Percentiles rank a stretch among this genome's conserved stretches.
Evolutionary conservation across 2,888 invertebrate genomes (phyloP).

Genomic region (Melipona bicolor): DNA sequence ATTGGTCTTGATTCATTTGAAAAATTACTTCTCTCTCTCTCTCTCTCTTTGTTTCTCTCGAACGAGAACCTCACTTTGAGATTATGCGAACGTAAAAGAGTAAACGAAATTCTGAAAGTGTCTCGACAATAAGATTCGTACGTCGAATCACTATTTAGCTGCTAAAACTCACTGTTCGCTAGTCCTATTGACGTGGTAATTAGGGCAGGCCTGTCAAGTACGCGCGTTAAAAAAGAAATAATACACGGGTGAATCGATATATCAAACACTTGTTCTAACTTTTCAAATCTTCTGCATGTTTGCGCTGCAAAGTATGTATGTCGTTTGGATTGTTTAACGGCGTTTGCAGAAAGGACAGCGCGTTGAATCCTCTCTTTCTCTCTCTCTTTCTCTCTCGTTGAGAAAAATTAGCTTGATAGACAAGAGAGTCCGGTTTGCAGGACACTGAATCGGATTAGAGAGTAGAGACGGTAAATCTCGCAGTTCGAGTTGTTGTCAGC

Average conservation of each 20-base stretch:
- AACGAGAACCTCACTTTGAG: background rate
- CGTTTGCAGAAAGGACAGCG: background rate
- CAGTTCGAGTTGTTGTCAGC: conserved; percentile 8
- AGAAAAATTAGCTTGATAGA: background rate
- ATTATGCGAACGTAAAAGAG: background rate
- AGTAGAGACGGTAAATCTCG: background rate
- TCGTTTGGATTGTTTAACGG: background rate
- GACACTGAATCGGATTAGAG: background rate
- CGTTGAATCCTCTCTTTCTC: background rate
- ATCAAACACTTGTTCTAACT: conserved; percentile 24
- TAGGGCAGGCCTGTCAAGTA: background rate
- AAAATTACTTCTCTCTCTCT: background rate
- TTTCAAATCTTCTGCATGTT: conserved; percentile 20
- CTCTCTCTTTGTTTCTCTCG: background rate
- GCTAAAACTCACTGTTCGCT: background rate
- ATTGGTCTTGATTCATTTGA: background rate
- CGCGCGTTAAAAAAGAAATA: background rate
- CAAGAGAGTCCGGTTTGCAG: no score
- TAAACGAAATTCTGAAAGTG: background rate
- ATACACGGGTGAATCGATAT: background rate
- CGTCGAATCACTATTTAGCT: background rate
- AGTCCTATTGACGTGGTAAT: background rate
- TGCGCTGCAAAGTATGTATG: background rate
- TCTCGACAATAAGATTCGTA: background rate
- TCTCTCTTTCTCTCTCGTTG: no score